A percentile compares a stretch with the other conserved stretches of the same genome.
Evolutionary conservation across 2,888 invertebrate species (phyloP).

Genomic region (Noctua janthina): DNA sequence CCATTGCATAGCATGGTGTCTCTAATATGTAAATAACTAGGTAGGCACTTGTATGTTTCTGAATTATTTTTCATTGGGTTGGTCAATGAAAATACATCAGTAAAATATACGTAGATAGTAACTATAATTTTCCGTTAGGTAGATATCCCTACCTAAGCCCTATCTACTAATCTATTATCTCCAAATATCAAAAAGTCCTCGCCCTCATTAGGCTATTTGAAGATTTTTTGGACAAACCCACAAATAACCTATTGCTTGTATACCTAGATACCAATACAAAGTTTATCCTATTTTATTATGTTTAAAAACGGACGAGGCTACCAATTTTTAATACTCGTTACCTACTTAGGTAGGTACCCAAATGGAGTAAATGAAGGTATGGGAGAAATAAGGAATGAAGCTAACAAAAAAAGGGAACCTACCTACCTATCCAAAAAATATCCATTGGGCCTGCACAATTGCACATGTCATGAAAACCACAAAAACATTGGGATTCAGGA

Average conservation of each 20-base stretch:
- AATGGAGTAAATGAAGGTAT: no score
- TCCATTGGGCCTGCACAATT: not conserved
- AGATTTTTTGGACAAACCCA: slow-evolving; percentile 14
- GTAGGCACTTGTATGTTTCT: not conserved
- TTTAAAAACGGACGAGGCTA: no score
- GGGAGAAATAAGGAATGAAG: no score
- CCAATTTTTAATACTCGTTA: no score
- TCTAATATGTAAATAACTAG: not conserved
- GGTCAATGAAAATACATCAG: not conserved
- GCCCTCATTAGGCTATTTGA: not conserved
- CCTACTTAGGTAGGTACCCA: no score
- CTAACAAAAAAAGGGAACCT: no score
- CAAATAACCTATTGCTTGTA: not conserved
- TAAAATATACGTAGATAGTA: not conserved
- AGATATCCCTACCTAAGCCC: not conserved
- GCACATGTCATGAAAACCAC: not conserved
- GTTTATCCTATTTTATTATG: no score
- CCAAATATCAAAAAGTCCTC: not conserved
- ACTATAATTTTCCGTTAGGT: not conserved
- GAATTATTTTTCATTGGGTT: not conserved
- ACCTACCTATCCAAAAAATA: no score
- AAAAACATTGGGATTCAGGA: not conserved
- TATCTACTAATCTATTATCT: not conserved
- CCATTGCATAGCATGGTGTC: not conserved
- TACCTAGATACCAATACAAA: no score